Percentiles rank a stretch among this genome's conserved stretches.
Evolutionary conservation across 2,113 vertebrate genomes (phyloP).

Genomic region (Microtus pennsylvanicus): DNA sequence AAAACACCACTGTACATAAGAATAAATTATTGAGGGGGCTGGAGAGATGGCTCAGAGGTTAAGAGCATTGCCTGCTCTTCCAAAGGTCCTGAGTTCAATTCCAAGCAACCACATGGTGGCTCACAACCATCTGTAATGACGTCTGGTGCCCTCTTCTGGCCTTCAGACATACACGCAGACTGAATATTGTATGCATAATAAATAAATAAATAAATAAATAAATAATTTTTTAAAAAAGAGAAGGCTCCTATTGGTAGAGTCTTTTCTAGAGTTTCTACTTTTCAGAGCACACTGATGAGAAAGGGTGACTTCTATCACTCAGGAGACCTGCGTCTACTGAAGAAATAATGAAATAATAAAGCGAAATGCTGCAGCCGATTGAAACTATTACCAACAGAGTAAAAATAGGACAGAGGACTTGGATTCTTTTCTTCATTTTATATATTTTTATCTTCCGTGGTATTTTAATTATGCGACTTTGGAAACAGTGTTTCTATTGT

Average conservation of each 20-base stretch:
- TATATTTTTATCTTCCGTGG: background rate
- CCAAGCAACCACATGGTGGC: too few species aligned
- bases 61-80: too few species aligned
- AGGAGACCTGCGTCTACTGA: background rate
- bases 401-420: constrained; percentile 29
- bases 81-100: too few species aligned
- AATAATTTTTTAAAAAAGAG: background rate
- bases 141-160: too few species aligned
- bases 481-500: constrained; percentile 33
- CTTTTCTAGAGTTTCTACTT: constrained; percentile 44
- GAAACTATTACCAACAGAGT: constrained; percentile 29
- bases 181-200: too few species aligned
- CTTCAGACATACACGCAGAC: too few species aligned
- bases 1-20: too few species aligned
- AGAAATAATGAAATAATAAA: background rate
- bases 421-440: constrained; percentile 25
- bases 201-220: too few species aligned
- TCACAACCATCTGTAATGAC: too few species aligned
- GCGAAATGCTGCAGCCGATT: background rate
- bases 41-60: too few species aligned
- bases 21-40: too few species aligned
- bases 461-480: constrained; percentile 36
- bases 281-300: constrained; percentile 13
- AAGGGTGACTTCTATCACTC: background rate
- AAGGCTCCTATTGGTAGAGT: background rate